phyloP scores from a whole-genome alignment of 2,888 invertebrate genomes.

The Tillus elongatus region DNA sequence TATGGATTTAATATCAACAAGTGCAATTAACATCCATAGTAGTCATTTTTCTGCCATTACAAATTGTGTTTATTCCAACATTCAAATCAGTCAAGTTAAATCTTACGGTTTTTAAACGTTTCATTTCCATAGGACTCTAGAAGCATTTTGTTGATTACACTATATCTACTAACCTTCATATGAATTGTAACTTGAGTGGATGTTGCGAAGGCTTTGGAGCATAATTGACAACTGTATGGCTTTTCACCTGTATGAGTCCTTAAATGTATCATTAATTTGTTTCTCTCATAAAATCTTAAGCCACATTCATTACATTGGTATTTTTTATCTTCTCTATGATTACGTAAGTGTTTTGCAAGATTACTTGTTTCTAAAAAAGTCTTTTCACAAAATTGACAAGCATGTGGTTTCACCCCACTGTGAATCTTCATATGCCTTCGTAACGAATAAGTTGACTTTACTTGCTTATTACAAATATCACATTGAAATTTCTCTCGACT shows the following conservation, averaged over 20 bases:
- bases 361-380: slow-evolving; percentile 26
- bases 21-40: too few relatives aligned
- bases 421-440: slow-evolving; percentile 25
- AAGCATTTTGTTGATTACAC: background rate
- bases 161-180: slow-evolving; percentile 23
- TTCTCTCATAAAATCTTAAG: slow-evolving; percentile 28
- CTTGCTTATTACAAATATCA: slow-evolving; percentile 20
- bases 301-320: slow-evolving; percentile 30
- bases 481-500: too few relatives aligned
- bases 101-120: too few relatives aligned
- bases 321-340: slow-evolving; percentile 27
- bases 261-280: slow-evolving; percentile 28
- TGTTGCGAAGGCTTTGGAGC: slow-evolving; percentile 25
- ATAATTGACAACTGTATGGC: slow-evolving; percentile 26
- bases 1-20: too few relatives aligned
- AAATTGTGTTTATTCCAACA: too few relatives aligned
- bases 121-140: too few relatives aligned
- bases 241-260: slow-evolving; percentile 30
- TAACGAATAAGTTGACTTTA: slow-evolving; percentile 23
- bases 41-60: too few relatives aligned
- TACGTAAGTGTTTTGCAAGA: slow-evolving; percentile 25
- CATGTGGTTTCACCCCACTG: slow-evolving; percentile 19
- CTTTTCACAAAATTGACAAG: slow-evolving; percentile 22
- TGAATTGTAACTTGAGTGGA: slow-evolving; percentile 26
- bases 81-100: too few relatives aligned